phyloP scores from a whole-genome alignment of 2,888 invertebrate genomes.

The Drosophila rubida region DNA sequence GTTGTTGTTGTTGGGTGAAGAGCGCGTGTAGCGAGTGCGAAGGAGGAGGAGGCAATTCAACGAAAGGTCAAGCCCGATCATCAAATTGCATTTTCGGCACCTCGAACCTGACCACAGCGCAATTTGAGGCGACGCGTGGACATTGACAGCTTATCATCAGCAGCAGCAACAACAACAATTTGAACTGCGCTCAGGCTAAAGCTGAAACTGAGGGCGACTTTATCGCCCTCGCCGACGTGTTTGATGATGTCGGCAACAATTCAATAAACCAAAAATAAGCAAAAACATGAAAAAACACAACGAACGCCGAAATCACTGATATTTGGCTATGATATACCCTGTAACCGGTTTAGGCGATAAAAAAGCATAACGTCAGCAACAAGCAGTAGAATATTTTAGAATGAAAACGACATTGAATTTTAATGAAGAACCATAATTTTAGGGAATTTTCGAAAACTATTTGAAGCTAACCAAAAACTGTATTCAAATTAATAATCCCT shows the following conservation, averaged over 20 bases:
- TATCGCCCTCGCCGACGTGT: slow-evolving; percentile 24
- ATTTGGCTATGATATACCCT: slow-evolving; percentile 37
- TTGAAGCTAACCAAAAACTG: too few species aligned
- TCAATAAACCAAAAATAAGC: slow-evolving; percentile 44
- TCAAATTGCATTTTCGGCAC: slow-evolving; percentile 46
- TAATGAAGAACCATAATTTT: neutral
- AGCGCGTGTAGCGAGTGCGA: neutral
- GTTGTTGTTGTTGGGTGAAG: neutral
- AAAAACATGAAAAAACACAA: slow-evolving; percentile 19
- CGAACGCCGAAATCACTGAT: neutral
- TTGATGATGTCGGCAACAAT: slow-evolving; percentile 51
- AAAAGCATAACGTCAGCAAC: neutral
- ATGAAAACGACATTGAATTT: neutral
- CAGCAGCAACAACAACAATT: neutral
- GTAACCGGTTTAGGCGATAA: slow-evolving; percentile 3
- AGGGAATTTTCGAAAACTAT: neutral
- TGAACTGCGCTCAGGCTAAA: slow-evolving; percentile 1
- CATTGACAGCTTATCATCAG: slow-evolving; percentile 58
- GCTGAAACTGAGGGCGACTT: slow-evolving; percentile 23
- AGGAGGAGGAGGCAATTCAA: slow-evolving; percentile 7
- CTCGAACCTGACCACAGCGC: slow-evolving; percentile 41
- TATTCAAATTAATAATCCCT: too few species aligned
- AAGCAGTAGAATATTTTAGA: neutral
- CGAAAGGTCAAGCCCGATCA: slow-evolving; percentile 47
- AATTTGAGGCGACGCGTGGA: slow-evolving; percentile 55